Percentiles rank a stretch among this genome's conserved stretches.
phyloP scores from a whole-genome alignment of 2,113 vertebrate species.

The Tinamus guttatus region DNA sequence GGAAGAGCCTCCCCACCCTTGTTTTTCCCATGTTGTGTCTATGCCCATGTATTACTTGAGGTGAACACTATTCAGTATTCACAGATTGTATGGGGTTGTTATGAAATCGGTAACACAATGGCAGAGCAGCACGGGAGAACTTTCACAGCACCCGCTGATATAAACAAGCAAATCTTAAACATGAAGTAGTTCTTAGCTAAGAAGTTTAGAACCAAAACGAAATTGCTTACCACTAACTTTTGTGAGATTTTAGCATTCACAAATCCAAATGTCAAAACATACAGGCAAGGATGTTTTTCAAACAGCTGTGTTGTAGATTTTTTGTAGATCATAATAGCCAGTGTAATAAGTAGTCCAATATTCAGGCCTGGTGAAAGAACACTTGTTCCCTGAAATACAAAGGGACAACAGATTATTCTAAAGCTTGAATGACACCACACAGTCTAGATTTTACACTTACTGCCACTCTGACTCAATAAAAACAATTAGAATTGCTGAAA shows the following conservation, averaged over 20 bases:
- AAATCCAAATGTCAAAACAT: constrained; percentile 92
- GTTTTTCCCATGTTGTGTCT: neutral
- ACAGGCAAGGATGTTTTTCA: constrained; percentile 93
- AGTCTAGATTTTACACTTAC: neutral
- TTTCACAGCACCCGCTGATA: neutral
- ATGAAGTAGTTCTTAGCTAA: neutral
- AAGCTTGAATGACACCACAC: neutral
- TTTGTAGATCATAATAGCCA: constrained; percentile 95
- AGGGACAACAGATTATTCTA: neutral
- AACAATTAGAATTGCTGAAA: neutral
- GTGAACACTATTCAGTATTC: neutral
- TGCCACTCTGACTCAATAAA: neutral
- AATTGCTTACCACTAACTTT: constrained; percentile 91
- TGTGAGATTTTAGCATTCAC: constrained; percentile 95
- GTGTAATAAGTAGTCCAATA: constrained; percentile 88
- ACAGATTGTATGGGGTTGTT: neutral
- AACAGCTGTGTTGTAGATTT: constrained; percentile 93
- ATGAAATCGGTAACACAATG: neutral
- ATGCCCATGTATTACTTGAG: neutral
- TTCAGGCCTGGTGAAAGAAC: constrained; percentile 93
- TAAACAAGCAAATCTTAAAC: neutral
- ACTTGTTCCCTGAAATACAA: constrained; percentile 89
- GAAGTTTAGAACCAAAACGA: neutral
- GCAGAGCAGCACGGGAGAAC: neutral
- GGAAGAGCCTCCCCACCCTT: neutral